Conservation (phyloP, 2,113 vertebrate species). For the Romanogobio albipinnatus region DNA sequence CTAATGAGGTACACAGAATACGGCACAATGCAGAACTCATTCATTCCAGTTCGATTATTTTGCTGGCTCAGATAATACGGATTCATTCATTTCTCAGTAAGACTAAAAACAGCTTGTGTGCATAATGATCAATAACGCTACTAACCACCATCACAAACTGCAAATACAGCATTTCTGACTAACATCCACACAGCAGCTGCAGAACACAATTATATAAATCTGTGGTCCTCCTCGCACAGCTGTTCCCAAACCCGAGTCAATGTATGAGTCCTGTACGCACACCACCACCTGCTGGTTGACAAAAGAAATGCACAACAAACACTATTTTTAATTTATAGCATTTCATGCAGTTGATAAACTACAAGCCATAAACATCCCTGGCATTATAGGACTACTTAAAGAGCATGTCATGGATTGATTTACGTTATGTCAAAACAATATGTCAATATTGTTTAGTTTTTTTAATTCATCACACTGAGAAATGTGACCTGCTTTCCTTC, state of each 20-base stretch:
- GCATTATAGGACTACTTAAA: not conserved
- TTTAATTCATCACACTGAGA: conserved; percentile 12
- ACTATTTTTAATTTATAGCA: not conserved
- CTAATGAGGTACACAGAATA: not conserved
- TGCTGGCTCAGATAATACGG: not conserved
- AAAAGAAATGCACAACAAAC: not conserved
- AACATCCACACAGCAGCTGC: not conserved
- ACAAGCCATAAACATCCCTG: not conserved
- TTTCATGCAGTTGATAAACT: not conserved
- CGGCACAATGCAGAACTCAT: not conserved
- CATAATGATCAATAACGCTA: conserved; percentile 1
- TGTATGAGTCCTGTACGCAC: not conserved
- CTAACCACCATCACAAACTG: not conserved
- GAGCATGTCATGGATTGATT: not conserved
- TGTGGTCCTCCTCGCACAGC: not conserved
- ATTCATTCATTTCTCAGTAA: not conserved
- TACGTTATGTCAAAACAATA: not conserved
- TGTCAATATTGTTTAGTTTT: not conserved
- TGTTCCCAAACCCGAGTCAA: not conserved
- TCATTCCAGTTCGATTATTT: not conserved
- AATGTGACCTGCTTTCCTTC: not conserved
- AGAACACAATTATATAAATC: not conserved
- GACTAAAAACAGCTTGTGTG: not conserved
- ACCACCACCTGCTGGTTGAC: not conserved
- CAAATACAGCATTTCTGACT: not conserved